Evolutionary conservation across 2,113 vertebrate genomes (phyloP).

Genomic region (Oriolus oriolus): DNA sequence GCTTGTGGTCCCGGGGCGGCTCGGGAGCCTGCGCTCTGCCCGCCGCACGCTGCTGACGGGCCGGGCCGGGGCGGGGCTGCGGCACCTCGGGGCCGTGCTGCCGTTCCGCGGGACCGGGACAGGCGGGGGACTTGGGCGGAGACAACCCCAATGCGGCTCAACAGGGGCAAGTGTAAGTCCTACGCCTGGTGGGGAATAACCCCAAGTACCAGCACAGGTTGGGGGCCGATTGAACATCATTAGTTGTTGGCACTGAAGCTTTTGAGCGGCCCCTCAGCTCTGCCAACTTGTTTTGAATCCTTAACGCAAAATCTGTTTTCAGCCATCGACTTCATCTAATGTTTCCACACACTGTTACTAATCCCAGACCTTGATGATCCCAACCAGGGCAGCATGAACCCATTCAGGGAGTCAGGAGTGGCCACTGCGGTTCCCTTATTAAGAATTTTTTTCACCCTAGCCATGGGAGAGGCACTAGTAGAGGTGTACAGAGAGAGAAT

Average conservation of each 20-base stretch:
- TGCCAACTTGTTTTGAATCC: not conserved
- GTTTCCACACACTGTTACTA: not conserved
- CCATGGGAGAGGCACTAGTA: not conserved
- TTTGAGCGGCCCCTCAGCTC: not conserved
- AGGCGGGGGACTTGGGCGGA: not conserved
- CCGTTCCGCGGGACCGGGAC: too few species aligned
- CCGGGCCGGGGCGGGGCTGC: not conserved
- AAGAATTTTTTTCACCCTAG: not conserved
- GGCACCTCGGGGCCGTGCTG: rapidly evolving
- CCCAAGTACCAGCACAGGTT: rapidly evolving
- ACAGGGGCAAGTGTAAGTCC: rapidly evolving
- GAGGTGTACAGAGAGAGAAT: not conserved
- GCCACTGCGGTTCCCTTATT: not conserved
- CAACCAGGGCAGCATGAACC: not conserved
- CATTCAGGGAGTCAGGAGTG: not conserved
- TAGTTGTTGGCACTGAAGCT: not conserved
- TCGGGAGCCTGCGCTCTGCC: not conserved
- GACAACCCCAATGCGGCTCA: rapidly evolving
- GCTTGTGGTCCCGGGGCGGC: not conserved
- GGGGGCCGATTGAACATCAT: not conserved
- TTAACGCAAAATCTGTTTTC: not conserved
- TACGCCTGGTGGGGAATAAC: not conserved
- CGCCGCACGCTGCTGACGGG: not conserved
- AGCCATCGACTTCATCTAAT: not conserved
- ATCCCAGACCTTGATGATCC: not conserved